Percentiles rank a stretch among this genome's conserved stretches.
Evolutionary conservation across 2,797 vertebrate genomes (phyloP).

Genomic region (Coluber constrictor): DNA sequence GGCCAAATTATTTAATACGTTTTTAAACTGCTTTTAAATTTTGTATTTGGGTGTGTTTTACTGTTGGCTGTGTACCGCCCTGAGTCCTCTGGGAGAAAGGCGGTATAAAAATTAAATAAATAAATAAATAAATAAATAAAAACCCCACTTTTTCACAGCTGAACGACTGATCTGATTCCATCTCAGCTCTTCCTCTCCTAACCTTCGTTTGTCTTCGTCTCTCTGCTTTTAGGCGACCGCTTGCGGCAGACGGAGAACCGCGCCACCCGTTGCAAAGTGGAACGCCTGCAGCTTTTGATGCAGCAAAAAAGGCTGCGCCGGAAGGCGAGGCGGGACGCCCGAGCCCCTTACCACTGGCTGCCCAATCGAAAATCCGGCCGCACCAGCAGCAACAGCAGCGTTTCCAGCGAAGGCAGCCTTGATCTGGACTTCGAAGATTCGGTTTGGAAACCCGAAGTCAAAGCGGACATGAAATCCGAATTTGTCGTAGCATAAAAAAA

Average conservation of each 20-base stretch:
- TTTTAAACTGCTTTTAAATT: too few species aligned
- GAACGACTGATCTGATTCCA: background rate
- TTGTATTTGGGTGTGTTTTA: too few species aligned
- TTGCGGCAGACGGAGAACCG: slow-evolving; percentile 95
- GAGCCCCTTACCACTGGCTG: slow-evolving; percentile 90
- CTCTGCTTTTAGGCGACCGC: slow-evolving; percentile 78
- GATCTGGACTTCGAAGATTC: slow-evolving; percentile 97
- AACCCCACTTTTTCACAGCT: background rate
- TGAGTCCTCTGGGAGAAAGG: too few species aligned
- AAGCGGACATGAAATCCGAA: slow-evolving; percentile 94
- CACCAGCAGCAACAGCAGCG: slow-evolving; percentile 89
- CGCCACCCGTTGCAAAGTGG: slow-evolving; percentile 95
- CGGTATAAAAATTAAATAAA: too few species aligned
- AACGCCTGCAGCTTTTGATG: slow-evolving; percentile 93
- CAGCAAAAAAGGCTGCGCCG: slow-evolving; percentile 94
- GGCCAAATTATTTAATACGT: too few species aligned
- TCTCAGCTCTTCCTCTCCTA: background rate
- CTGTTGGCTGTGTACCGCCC: too few species aligned
- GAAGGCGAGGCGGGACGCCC: slow-evolving; percentile 89
- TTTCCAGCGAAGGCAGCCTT: slow-evolving; percentile 88
- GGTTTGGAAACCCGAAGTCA: slow-evolving; percentile 95
- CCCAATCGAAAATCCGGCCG: slow-evolving; percentile 89
- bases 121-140: background rate
- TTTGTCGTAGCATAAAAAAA: slow-evolving; percentile 88
- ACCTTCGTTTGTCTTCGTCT: too few species aligned